Percentiles rank a stretch among this genome's conserved stretches.
phyloP scores from a whole-genome alignment of 2,113 vertebrate species.

The Verasper variegatus region DNA sequence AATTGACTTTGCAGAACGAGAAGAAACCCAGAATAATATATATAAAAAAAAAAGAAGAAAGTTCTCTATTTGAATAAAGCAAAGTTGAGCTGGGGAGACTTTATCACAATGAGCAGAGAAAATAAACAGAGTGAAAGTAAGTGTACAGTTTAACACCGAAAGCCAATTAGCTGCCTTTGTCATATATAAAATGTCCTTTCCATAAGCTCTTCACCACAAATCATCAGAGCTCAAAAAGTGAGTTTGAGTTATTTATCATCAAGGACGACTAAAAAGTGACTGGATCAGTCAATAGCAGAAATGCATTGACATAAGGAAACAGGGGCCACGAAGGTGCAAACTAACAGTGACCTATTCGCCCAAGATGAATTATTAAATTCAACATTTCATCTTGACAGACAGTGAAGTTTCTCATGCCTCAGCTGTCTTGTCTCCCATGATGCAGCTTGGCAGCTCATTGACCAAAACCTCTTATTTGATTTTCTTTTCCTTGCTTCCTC shows the following conservation, averaged over 20 bases:
- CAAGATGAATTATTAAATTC: slow-evolving; percentile 8
- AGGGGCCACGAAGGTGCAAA: background rate
- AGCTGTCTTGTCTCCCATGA: slow-evolving; percentile 10
- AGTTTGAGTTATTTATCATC: too few relatives aligned
- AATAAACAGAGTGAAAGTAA: background rate
- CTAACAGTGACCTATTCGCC: too few relatives aligned
- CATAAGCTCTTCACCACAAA: too few relatives aligned
- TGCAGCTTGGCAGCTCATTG: slow-evolving; percentile 35
- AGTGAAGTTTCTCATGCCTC: slow-evolving; percentile 17
- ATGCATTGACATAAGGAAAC: background rate
- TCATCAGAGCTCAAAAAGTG: slow-evolving; percentile 1
- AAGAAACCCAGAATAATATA: background rate
- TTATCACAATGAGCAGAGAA: background rate
- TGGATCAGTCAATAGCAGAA: background rate
- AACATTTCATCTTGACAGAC: slow-evolving; percentile 35
- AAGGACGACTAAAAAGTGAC: background rate
- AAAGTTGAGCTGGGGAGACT: background rate
- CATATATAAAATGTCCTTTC: background rate
- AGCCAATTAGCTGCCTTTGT: slow-evolving; percentile 4
- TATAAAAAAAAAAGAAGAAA: background rate
- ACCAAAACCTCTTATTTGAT: slow-evolving; percentile 24
- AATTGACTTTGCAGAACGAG: slow-evolving; percentile 6
- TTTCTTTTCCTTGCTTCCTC: background rate
- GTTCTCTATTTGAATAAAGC: background rate
- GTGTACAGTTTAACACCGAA: background rate